These are phyloP conservation scores for Penaeus indicus DNA, from an alignment of 1,140 invertebrate genomes.

Conservation along the genomic window DNA sequence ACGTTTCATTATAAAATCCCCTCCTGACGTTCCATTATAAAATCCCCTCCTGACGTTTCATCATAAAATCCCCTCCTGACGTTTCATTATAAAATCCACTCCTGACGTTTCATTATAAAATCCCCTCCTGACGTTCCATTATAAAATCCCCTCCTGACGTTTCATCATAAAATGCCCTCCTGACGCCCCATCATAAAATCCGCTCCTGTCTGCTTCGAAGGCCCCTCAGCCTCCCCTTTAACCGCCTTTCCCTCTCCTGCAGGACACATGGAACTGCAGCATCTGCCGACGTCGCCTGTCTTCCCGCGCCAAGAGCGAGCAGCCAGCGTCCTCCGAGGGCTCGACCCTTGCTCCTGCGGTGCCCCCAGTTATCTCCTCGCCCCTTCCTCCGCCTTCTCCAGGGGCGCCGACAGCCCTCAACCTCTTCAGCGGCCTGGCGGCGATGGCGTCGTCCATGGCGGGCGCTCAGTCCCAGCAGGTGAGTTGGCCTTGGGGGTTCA, in stretches of 20 bases:
- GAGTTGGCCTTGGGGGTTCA: neutral
- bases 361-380: slow-evolving; percentile 59
- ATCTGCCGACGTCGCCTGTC: slow-evolving; percentile 84
- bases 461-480: slow-evolving; percentile 28
- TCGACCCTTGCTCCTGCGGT: slow-evolving; percentile 43
- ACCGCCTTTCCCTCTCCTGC: slow-evolving; percentile 55
- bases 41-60: too few relatives aligned
- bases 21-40: too few relatives aligned
- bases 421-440: slow-evolving; percentile 63
- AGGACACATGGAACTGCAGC: slow-evolving; percentile 84
- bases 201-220: neutral
- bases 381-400: slow-evolving; percentile 63
- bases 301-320: slow-evolving; percentile 73
- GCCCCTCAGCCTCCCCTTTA: neutral
- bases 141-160: too few relatives aligned
- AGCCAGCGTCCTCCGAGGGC: slow-evolving; percentile 57
- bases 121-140: too few relatives aligned
- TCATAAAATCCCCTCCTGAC: too few relatives aligned
- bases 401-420: slow-evolving; percentile 66
- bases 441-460: slow-evolving; percentile 61
- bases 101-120: too few relatives aligned
- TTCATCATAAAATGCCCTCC: too few relatives aligned
- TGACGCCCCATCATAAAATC: too few relatives aligned
- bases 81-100: too few relatives aligned
- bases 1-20: too few relatives aligned